Evolutionary conservation across 2,888 invertebrate genomes (phyloP), one percentile per base, ranked within the genome.

Genomic region (Erebia aethiops): DNA sequence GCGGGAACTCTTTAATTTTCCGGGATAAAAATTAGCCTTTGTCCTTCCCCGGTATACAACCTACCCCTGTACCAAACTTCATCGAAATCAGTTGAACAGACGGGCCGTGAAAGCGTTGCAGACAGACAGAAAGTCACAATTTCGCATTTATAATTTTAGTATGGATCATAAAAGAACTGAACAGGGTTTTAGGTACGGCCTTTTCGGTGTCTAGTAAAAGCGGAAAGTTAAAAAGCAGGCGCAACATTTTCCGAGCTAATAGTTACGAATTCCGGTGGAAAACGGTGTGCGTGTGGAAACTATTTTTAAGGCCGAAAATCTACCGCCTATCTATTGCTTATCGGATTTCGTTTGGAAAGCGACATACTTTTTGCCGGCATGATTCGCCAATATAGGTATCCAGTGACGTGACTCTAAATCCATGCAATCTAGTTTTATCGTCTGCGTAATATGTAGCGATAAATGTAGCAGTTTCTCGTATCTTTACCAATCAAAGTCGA

Each of bases 361-460:
- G 71, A 67, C 70, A 71, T n/a, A n/a, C 56, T 71, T 73, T 75
- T 70, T 51, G 16, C 57, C 73, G 72, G 67, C 73, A 69, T 75
- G 77, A 77, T 78, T 82, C 80, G 80, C 78, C 83, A 83, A 82
- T 82, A 69, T 51, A 60, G 21, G 35, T n/a, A 46, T 21, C 84
- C 84, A 81, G 77, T 54, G 70, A 60, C 77, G 80, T 74, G 75
- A 69, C 71, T 69, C 77, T 77, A 78, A 81, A 80, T 81, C 77
- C 80, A 80, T 75, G 74, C 78, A 74, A 74, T 80, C 78, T 74
- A 16, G 54, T 56, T 69, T 60, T 69, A 64, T 69, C 62, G 57
- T 51, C 49, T 43, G 21, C 61, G 61, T 46, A 62, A 26, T 43
- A 35, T 58, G 49, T 26, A 16, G 11, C 60, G 4, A 41, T 60